Evolutionary conservation across 2,113 vertebrate species (phyloP).

Genomic region (Prionailurus bengalensis): DNA sequence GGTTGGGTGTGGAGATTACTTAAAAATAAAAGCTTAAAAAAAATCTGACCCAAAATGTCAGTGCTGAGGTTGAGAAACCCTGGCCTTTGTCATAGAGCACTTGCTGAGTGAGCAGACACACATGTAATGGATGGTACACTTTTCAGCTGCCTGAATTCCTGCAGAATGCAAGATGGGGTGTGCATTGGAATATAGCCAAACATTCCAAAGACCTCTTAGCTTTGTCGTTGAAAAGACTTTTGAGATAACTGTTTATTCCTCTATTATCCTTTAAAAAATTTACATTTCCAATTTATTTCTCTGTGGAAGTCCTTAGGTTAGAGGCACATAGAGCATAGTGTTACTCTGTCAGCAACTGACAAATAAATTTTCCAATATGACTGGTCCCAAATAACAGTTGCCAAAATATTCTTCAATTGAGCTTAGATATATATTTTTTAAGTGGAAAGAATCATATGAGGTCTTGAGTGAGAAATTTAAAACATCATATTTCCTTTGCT

Average conservation of each 20-base stretch:
- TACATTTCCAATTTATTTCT: constrained; percentile 51
- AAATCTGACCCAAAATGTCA: neutral
- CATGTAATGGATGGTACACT: no score
- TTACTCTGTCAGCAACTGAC: constrained; percentile 6
- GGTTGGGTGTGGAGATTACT: neutral
- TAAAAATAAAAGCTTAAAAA: neutral
- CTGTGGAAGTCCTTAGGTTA: neutral
- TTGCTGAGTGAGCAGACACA: neutral
- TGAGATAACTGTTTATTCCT: neutral
- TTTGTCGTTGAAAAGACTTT: neutral
- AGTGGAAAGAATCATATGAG: neutral
- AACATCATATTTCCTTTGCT: neutral
- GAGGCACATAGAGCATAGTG: neutral
- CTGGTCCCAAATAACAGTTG: neutral
- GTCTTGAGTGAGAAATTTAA: neutral
- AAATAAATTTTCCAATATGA: constrained; percentile 7
- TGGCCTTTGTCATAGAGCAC: neutral
- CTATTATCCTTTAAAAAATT: neutral
- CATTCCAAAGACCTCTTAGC: neutral
- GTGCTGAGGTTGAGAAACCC: neutral
- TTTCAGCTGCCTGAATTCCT: neutral
- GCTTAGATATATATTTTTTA: neutral
- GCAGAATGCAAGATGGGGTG: neutral
- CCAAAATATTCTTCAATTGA: neutral
- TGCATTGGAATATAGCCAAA: neutral